These are phyloP conservation scores for Micrastur ruficollis DNA, from an alignment of 2,797 vertebrate genomes.

Conservation along the genomic window DNA sequence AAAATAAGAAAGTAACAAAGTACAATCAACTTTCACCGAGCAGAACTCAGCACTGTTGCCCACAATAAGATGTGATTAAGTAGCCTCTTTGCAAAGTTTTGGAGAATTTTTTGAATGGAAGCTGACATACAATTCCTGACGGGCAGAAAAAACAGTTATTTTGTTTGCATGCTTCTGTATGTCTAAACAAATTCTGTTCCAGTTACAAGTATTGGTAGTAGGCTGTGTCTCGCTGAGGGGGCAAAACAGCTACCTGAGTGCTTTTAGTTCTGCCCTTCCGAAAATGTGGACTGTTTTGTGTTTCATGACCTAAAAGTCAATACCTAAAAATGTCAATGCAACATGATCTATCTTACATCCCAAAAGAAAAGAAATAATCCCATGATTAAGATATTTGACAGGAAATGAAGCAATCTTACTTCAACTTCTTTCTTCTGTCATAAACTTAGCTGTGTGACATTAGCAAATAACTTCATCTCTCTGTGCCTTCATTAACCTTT, in stretches of 20 bases:
- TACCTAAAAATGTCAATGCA: neutral
- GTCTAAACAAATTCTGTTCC: neutral
- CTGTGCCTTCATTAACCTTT: slow-evolving; percentile 27
- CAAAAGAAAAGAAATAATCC: neutral
- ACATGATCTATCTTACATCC: neutral
- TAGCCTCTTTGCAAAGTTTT: neutral
- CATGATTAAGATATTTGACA: neutral
- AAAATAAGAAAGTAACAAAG: neutral
- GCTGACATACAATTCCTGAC: neutral
- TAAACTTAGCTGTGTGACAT: neutral
- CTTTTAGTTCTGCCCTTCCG: neutral
- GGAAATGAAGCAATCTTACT: neutral
- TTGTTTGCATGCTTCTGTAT: neutral
- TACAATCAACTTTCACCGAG: neutral
- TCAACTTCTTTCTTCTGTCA: neutral
- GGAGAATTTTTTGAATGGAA: neutral
- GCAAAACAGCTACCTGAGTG: neutral
- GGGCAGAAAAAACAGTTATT: neutral
- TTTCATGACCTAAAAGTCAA: neutral
- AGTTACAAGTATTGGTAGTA: neutral
- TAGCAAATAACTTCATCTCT: neutral
- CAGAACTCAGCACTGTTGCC: neutral
- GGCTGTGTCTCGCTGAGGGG: neutral
- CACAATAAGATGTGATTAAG: neutral
- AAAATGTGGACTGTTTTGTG: neutral